Base-by-base conservation (phyloP, 2,113 vertebrate species). In the Chlorocebus sabaeus region DNA sequence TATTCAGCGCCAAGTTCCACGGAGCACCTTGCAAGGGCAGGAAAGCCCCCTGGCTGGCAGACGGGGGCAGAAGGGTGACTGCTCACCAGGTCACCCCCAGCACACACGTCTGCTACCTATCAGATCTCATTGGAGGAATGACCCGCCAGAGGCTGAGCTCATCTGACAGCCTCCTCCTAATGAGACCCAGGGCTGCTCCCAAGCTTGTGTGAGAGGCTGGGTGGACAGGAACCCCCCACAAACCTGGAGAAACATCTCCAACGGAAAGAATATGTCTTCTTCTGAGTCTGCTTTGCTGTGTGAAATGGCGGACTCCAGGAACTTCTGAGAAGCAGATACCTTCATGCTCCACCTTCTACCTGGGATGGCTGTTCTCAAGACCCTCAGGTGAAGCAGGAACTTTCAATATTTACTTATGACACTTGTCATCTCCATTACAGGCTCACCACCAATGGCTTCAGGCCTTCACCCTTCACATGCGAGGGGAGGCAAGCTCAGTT, bases 11-110 rank as follows among this genome's bases (percentile, higher is more conserved):
- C 32, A 45, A 89, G 64, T 85, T 97, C 95, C 97, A 80, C 55
- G 79, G 92, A 98, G 86, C 89, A 98, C 96, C 95, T 98, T 96
- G 82, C 72, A 4, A 61, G 95, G 96, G 78, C 4, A 2, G 52
- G 35, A 81, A 91, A 90, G 88, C 95, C 96, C 89, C 85, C 90
- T n/a, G 89, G 96, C 50, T 83, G 50, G 89, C 70, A 52, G 85
- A 93, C 40, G 2, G 81, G 95, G 90, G 94, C 91, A 55, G 57
- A 91, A 27, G 87, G 79, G 80, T 45, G 94, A 96, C 96, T 18
- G 95, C 84, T 73, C 75, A 13, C 96, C 73, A 55, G 95, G 90
- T 92, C 96, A 93, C 90, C 96, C 75, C 92, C 48, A 55, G 81
- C 75, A 40, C 16, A 32, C 76, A 57, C 7, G 78, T 95, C 98